Conservation (phyloP, 1,140 invertebrate species). For the Calosoma granatense region DNA sequence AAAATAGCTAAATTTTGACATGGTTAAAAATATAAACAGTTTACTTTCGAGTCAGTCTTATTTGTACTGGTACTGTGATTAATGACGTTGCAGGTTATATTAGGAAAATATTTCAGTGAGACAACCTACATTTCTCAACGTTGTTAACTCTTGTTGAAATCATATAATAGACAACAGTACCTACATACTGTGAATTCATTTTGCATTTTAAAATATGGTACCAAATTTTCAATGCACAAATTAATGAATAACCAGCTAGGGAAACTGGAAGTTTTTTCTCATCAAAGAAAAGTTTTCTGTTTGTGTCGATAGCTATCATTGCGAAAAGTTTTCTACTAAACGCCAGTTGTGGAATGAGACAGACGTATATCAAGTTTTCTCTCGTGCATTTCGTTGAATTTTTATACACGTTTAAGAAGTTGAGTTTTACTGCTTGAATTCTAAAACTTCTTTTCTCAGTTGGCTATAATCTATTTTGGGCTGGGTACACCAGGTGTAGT, state of each 20-base stretch:
- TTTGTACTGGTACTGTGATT: not conserved
- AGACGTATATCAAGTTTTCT: not conserved
- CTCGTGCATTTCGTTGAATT: not conserved
- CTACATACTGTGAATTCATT: too few species aligned
- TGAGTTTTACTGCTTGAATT: not conserved
- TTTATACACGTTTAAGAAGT: not conserved
- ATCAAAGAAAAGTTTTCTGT: too few species aligned
- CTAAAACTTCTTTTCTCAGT: not conserved
- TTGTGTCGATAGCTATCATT: too few species aligned
- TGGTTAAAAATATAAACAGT: not conserved
- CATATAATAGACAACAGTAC: too few species aligned
- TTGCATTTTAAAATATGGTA: too few species aligned
- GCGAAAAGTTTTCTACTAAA: not conserved
- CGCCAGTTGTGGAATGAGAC: not conserved
- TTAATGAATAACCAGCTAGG: too few species aligned
- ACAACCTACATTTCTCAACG: too few species aligned
- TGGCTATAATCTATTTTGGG: too few species aligned
- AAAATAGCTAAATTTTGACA: not conserved
- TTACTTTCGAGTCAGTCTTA: not conserved
- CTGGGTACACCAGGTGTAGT: not conserved
- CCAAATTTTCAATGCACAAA: too few species aligned
- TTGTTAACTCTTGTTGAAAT: too few species aligned
- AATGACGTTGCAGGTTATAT: not conserved
- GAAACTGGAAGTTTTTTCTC: too few species aligned
- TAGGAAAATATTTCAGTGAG: not conserved